A percentile compares a stretch with the other conserved stretches of the same genome.
Evolutionary conservation across 2,113 vertebrate genomes (phyloP).

Genomic region (Misgurnus mizolepis): DNA sequence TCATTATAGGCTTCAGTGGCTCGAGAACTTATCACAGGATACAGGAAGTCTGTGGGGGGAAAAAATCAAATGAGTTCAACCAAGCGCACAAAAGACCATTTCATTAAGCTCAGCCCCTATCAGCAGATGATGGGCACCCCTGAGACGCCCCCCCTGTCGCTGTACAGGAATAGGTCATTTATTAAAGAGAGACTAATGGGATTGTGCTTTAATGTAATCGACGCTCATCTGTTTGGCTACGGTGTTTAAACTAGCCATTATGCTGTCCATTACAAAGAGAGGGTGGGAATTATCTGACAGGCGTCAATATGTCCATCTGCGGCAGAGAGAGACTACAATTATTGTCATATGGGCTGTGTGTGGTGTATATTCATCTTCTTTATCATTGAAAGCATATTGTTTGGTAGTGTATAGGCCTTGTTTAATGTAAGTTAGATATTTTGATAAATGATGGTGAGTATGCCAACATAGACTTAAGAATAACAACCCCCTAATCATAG

Average conservation of each 20-base stretch:
- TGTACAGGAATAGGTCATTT: constrained; percentile 83
- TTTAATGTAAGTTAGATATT: not conserved
- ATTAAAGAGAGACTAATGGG: constrained; percentile 91
- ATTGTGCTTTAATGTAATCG: constrained; percentile 89
- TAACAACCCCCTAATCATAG: not conserved
- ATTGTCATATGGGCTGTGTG: constrained; percentile 29
- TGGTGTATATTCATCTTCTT: not conserved
- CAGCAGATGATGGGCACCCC: constrained; percentile 77
- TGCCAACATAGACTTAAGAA: too few relatives aligned
- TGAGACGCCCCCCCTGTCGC: constrained; percentile 72
- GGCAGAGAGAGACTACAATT: constrained; percentile 67
- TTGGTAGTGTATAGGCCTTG: not conserved
- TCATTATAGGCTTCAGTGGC: constrained; percentile 87
- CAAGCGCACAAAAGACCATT: constrained; percentile 87
- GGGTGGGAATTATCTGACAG: constrained; percentile 87
- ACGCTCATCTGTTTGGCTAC: constrained; percentile 88
- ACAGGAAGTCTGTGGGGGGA: constrained; percentile 79
- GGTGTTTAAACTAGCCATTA: constrained; percentile 90
- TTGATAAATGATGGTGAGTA: too few relatives aligned
- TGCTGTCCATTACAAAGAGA: constrained; percentile 86
- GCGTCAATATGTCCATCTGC: constrained; percentile 86
- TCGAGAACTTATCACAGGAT: constrained; percentile 85
- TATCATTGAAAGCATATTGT: constrained; percentile 13
- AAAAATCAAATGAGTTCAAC: constrained; percentile 68
- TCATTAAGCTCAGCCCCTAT: constrained; percentile 91